Conservation (phyloP, 1,140 invertebrate species). For the Oryzaephilus surinamensis region DNA sequence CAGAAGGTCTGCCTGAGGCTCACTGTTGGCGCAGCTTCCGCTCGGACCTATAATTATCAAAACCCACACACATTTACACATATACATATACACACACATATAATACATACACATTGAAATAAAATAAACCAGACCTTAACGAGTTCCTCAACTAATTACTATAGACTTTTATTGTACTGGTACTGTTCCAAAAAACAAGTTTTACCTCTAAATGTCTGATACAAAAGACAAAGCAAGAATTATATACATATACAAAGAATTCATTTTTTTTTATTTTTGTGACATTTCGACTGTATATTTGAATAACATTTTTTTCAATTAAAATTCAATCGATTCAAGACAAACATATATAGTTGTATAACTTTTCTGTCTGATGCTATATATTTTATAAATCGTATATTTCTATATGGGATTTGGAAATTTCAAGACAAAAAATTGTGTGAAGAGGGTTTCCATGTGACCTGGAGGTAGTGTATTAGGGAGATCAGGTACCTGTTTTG, state of each 20-base stretch:
- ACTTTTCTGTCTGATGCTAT: too few species aligned
- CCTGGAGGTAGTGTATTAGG: constrained; percentile 12
- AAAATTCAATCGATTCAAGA: too few species aligned
- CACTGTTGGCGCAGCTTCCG: constrained; percentile 21
- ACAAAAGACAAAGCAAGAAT: too few species aligned
- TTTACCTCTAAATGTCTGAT: too few species aligned
- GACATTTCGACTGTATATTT: too few species aligned
- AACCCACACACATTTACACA: constrained; percentile 30
- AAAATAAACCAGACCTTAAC: constrained; percentile 23
- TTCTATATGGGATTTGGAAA: not conserved
- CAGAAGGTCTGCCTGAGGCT: constrained; percentile 20
- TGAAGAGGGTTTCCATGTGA: not conserved
- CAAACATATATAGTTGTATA: too few species aligned
- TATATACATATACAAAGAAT: too few species aligned
- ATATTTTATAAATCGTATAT: too few species aligned
- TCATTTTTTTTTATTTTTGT: too few species aligned
- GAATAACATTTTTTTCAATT: too few species aligned
- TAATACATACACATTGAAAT: constrained; percentile 19
- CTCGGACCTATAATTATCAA: constrained; percentile 31
- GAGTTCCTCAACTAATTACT: constrained; percentile 25
- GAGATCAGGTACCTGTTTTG: constrained; percentile 10
- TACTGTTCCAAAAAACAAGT: too few species aligned
- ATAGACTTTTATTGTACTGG: too few species aligned
- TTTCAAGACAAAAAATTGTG: not conserved
- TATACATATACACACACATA: constrained; percentile 29